Base-by-base conservation (phyloP, 1,140 invertebrate genomes). In the Papilio glaucus region DNA sequence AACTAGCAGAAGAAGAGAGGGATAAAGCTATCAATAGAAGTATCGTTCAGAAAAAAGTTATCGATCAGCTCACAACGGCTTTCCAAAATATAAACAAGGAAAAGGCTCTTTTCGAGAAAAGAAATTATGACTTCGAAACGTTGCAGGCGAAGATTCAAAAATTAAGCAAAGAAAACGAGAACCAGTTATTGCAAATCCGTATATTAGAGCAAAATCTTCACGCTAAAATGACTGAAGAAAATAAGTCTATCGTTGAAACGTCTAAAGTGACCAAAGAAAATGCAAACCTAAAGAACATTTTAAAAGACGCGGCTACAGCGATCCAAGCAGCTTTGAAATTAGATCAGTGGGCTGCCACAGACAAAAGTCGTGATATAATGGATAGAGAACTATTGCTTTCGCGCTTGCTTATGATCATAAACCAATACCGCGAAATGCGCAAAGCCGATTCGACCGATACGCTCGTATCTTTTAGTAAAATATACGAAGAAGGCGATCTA, bases 201-300 rank as follows among this genome's bases (percentile, higher is more conserved):
- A 81, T 94, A 21, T 80, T 96, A 29, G 94, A 95, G 78, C 94
- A 95, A 84, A 94, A 95, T 76, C 84, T 96, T 26, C 93, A 96
- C 77, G 85, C 89, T 5, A 84, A 89, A 45, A 90, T 93, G 45
- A 82, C 85, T 26, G 94, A 94, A 21, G 94, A 94, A 72, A 90
- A 90, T 42, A 85, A 93, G 70, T 78, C 94, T 1, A 80, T 85
- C 1, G 82, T 89, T 0, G 89, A 95, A 38, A 85, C 94, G 9
- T 79, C 89, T 3, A 91, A 94, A 65, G 88, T 95, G 61, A 89
- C 89, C 41, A 82, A 87, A 49, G 94, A 96, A 84, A 94, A 95
- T 24, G 63, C 90, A 1, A 93, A 93, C 45, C 75, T 96, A 6
- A 93, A 90, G 1, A 88, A 91, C 42, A 92, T 96, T 72, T 85